A percentile compares a stretch with the other conserved stretches of the same genome.
phyloP scores from a whole-genome alignment of 2,888 invertebrate genomes.

The Rhingia campestris region DNA sequence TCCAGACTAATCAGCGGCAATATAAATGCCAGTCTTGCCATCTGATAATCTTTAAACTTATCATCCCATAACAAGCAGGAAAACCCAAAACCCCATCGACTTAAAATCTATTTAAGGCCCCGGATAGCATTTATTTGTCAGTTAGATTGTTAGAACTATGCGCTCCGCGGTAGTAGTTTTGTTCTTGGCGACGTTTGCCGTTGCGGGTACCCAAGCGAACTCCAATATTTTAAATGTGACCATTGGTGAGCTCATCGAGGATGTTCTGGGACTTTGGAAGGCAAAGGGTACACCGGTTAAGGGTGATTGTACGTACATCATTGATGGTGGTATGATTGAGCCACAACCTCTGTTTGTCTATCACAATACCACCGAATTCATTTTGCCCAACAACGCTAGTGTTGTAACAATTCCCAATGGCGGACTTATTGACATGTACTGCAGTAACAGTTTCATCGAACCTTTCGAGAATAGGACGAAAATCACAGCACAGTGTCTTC shows the following conservation, averaged over 20 bases:
- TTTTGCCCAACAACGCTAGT: constrained; percentile 77
- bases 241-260: constrained; percentile 23
- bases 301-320: constrained; percentile 76
- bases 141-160: constrained; percentile 19
- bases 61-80: neutral
- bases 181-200: neutral
- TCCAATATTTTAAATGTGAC: constrained; percentile 28
- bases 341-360: constrained; percentile 85
- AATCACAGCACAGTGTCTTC: constrained; percentile 78
- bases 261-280: neutral
- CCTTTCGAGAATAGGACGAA: constrained; percentile 67
- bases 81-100: neutral
- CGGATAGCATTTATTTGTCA: neutral
- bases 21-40: constrained; percentile 3
- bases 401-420: constrained; percentile 76
- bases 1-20: neutral
- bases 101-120: constrained; percentile 34
- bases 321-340: constrained; percentile 79
- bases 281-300: constrained; percentile 38
- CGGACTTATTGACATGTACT: constrained; percentile 79
- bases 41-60: constrained; percentile 4
- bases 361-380: constrained; percentile 78
- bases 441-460: constrained; percentile 71
- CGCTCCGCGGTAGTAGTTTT: constrained; percentile 1
- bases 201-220: neutral